phyloP scores from a whole-genome alignment of 35 echinoderm and acorn worm genomes.

The Heliocidaris erythrogramma region DNA sequence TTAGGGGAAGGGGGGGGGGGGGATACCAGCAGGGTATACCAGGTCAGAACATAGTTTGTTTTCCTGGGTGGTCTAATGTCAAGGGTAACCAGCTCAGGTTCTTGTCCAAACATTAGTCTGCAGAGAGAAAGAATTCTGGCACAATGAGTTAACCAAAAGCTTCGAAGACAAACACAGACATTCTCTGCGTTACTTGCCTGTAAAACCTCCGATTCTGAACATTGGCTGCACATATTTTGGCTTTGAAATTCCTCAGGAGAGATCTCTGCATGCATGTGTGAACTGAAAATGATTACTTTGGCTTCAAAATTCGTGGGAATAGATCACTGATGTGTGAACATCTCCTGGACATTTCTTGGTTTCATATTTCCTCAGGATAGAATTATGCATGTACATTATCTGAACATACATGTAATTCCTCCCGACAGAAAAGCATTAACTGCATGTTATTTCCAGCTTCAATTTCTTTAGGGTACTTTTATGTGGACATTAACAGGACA shows the following conservation, averaged over 20 bases:
- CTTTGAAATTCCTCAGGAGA: neutral
- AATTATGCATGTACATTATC: too few relatives aligned
- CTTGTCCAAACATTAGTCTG: conserved; percentile 9
- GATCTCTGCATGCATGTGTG: neutral
- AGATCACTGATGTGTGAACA: neutral
- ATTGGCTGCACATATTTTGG: neutral
- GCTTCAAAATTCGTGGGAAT: neutral
- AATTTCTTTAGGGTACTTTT: too few relatives aligned
- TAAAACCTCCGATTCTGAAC: neutral
- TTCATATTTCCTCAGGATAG: neutral
- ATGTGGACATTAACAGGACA: too few relatives aligned
- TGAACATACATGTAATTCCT: neutral
- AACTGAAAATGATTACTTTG: neutral
- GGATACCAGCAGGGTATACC: neutral
- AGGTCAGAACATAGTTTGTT: neutral
- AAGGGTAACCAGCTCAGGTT: conserved; percentile 1
- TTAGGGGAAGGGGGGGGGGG: neutral
- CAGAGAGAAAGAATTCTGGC: neutral
- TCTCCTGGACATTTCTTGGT: neutral
- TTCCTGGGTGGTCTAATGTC: conserved; percentile 7
- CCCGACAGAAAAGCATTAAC: neutral
- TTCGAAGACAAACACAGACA: conserved; percentile 1
- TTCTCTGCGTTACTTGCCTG: neutral
- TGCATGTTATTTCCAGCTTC: too few relatives aligned
- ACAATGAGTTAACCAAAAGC: neutral